Evolutionary conservation across 1,140 invertebrate genomes (phyloP), one percentile per base, ranked within the genome.

Genomic region (Brachionus manjavacas): DNA sequence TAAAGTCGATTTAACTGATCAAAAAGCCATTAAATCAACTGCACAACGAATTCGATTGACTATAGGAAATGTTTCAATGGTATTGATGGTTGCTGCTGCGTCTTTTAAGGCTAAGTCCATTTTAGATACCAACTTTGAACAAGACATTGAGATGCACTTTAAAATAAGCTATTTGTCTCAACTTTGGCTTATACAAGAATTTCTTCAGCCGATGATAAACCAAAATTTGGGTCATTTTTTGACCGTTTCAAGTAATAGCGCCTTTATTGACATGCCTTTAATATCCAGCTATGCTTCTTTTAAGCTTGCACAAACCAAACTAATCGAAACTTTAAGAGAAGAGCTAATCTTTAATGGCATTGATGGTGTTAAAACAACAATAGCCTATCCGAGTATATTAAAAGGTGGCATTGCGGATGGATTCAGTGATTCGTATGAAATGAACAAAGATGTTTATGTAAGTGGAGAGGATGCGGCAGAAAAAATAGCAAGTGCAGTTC

Each of bases 181-280:
- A 46, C 23, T 81, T 11, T 64, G 64, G 64, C 23, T 81, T 0
- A 81, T 81, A 11, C 79, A 81, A 46, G 52, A 60, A 46, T 68
- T 81, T 12, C 20, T 81, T 23, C 31, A 43, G 35, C 52, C 79
- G 12, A 81, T 81, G 79, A 68, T 81, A 11, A 12, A 43, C n/a
- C 23, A 39, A 60, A 81, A 81, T 46, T 39, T 31, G 8, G 79
- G 79, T 20, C 79, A 81, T 81, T 81, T 81, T 64, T 28, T 81
- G 20, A 81, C 79, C 16, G 31, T 81, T 12, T 81, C 79, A 9
- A 81, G 79, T 14, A 64, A 39, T 20, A 81, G 49, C 12, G 79
- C 79, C 28, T 20, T 64, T 4, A 39, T 43, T 1, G 79, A 81
- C 8, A 28, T 81, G 23, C 79, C 79, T 8, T 68, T 64, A 12